Base-by-base conservation (phyloP, 2,888 invertebrate species). In the Drosophila tanythrix region DNA sequence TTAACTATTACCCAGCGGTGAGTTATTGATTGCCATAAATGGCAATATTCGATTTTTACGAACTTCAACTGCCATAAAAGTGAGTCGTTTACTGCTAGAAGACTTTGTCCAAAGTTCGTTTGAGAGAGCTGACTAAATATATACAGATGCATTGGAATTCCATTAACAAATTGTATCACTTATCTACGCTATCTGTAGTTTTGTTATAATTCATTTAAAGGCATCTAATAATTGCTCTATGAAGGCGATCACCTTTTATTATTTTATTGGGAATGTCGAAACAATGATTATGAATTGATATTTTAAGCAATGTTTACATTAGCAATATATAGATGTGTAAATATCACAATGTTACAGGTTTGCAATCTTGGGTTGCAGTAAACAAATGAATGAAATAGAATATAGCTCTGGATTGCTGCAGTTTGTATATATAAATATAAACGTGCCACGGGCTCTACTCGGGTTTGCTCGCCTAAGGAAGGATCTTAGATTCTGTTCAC, bases 161-260 rank as follows among this genome's bases (percentile, higher is more conserved):
- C 13, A 33, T 33, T 35, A 21, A 52, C 59, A 60, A 36, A 21
- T 43, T 40, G 33, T 35, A 21, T 43, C 11, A 51, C n/a, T 40
- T 60, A 31, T 35, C 46, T 18, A 25, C 7, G 25, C 46, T 46
- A 35, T 15, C 5, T 73, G 25, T 25, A 15, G 31, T 35, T 13
- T 29, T 43, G 11, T 21, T n/a, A n/a, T 29, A 7, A 46, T 56
- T 71, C 31, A 21, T 31, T 13, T 36, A 18, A 31, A 55, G 48
- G 29, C 36, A 64, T 36, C 29, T 43, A 35, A 15, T 63, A 58
- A 58, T 59, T 62, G 29, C 38, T 60, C 6, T 40, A 36, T 36
- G 51, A 27, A 25, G 27, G 25, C 10, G 48, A 58, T 58, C 51
- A 35, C 38, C 31, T 58, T 57, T 50, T 71, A 15, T 13, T 61